Evolutionary conservation across 2,797 vertebrate species (phyloP).

Genomic region (Sebastes hubbsi): DNA sequence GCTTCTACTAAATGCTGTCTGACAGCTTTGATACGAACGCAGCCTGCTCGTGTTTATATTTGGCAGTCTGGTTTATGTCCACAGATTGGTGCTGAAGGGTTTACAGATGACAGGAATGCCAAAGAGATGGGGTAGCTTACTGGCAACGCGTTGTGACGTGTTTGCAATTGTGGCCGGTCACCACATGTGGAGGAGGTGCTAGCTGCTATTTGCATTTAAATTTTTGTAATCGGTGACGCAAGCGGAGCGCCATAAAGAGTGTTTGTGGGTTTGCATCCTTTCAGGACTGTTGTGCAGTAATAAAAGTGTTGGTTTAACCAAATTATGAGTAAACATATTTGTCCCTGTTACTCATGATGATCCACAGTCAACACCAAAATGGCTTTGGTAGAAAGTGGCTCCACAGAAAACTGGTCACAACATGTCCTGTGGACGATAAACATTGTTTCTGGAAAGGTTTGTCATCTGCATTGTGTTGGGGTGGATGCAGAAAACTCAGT

Average conservation of each 20-base stretch:
- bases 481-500: neutral
- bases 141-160: constrained; percentile 13
- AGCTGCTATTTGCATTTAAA: constrained; percentile 20
- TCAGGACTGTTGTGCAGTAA: neutral
- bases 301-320: neutral
- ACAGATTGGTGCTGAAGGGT: constrained; percentile 62
- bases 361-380: neutral
- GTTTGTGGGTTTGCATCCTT: neutral
- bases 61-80: constrained; percentile 62
- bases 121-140: constrained; percentile 43
- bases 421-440: neutral
- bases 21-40: constrained; percentile 50
- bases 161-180: constrained; percentile 30
- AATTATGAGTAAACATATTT: neutral
- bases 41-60: constrained; percentile 67
- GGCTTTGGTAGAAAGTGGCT: neutral
- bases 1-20: constrained; percentile 48
- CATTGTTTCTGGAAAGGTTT: neutral
- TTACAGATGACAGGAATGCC: constrained; percentile 69
- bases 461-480: neutral
- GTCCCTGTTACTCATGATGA: neutral
- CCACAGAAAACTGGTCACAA: neutral
- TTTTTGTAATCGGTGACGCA: constrained; percentile 4
- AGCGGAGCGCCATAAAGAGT: neutral
- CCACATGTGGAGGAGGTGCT: constrained; percentile 30